Evolutionary conservation across 2,113 vertebrate species (phyloP), one percentile per base, ranked within the genome.

Genomic region (Miniopterus natalensis): DNA sequence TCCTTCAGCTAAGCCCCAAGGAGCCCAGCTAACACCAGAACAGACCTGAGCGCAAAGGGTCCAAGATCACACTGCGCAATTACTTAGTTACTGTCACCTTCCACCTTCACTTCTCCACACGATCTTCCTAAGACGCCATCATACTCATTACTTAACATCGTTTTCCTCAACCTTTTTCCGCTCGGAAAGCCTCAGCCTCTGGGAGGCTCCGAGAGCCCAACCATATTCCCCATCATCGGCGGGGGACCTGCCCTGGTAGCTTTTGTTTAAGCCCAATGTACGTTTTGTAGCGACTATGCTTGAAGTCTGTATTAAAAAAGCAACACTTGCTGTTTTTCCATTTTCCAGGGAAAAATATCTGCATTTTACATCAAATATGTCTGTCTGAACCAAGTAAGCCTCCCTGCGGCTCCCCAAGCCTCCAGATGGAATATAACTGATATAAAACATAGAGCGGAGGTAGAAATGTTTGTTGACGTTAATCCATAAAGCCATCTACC

Each of bases 321-420:
- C 15, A 73, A n/a, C 25, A 71, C 29, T 1, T 14, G 29, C 15
- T 73, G 45, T 14, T 75, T 94, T 51, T 49, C 51, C 53, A 40
- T 51, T 96, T 88, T 91, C 86, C 70, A 83, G 70, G 63, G 42
- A 78, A 42, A 74, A 85, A 75, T 36, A 36, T 65, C 61, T 68
- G 20, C 47, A 31, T 57, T 89, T 70, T 57, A 49, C 15, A 90
- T 0, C 23, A 7, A 80, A 75, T 2, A 71, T 8, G 29, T 13
- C 29, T 73, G 68, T 93, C 70, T 21, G 73, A 87, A n/a, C 5
- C 63, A 71, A 63, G 23, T 14, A 8, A 29, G 55, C 15, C 31
- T 59, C 31, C 92, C 78, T 84, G 53, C 53, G 36, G 36, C 36
- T 29, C 36, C 10, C 6, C 4, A 55, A 4, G 47, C 66, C 29